Evolutionary conservation across 2,113 vertebrate species (phyloP), one percentile per base, ranked within the genome.

Genomic region (Heterotilapia buettikoferi): DNA sequence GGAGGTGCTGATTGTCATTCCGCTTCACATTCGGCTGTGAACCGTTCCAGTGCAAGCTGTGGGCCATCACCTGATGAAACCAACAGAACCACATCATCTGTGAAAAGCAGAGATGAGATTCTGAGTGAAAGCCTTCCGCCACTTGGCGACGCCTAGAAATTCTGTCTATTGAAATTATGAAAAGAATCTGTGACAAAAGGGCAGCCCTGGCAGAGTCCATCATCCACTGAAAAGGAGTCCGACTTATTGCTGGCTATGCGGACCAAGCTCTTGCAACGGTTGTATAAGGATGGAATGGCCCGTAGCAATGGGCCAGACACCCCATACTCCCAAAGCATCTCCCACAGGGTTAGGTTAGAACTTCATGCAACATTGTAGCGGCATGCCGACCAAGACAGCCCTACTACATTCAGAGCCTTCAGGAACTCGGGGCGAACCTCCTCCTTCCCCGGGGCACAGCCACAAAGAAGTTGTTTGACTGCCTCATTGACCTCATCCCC

Each of bases 21-120:
- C 4, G 0, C 56, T 29, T 57, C 24, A 57, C 24, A 57, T 29
- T 57, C 1, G 1, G 13, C 24, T 57, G 56, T 1, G 24, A 29
- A 57, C 24, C 13, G 0, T 8, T 57, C 24, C 56, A 29, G 56
- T 57, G 56, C 24, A 29, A 57, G 0, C 13, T 57, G 13, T 26
- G 24, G 5, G 9, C 52, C 19, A 21, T n/a, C 52, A 53, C 9
- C 52, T 53, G 52, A 53, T 53, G 52, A 53, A 21, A 19, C 52
- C 52, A 53, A 53, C 52, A 53, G 19, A 53, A 53, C 52, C 52
- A 21, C 52, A 53, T 21, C 52, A 53, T 53, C 9, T 53, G 52
- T 21, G 19, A 53, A 53, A 53, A 53, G 19, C 52, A 53, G 50
- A 53, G 19, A 53, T n/a, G 19, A 53, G 9, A 10, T 53, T 53